phyloP scores from a whole-genome alignment of 2,113 vertebrate species.

The Ctenomys sociabilis region DNA sequence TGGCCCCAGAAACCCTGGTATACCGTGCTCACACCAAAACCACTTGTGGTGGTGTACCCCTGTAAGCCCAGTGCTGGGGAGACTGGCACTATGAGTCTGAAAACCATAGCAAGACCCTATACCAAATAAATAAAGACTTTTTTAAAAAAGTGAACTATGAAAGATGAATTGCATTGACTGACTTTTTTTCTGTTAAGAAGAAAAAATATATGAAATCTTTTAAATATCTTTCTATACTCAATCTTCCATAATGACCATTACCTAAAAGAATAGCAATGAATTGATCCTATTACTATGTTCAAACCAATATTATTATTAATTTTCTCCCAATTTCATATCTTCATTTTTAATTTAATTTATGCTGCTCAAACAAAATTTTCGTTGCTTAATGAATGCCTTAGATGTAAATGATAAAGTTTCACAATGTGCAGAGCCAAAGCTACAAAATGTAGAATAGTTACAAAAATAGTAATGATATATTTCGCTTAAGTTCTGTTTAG shows the following conservation, averaged over 20 bases:
- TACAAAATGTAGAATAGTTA: neutral
- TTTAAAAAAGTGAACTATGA: conserved; percentile 12
- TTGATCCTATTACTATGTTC: neutral
- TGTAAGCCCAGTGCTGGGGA: too few relatives aligned
- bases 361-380: conserved; percentile 12
- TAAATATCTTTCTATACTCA: neutral
- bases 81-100: too few relatives aligned
- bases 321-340: neutral
- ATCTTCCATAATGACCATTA: neutral
- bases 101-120: too few relatives aligned
- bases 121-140: too few relatives aligned
- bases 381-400: neutral
- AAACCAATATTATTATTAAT: neutral
- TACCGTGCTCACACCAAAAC: too few relatives aligned
- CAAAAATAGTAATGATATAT: neutral
- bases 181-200: conserved; percentile 59
- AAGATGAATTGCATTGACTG: neutral
- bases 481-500: neutral
- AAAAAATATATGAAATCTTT: neutral
- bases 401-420: conserved; percentile 29
- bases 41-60: too few relatives aligned
- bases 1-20: too few relatives aligned
- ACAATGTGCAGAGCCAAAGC: neutral
- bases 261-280: neutral
- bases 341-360: conserved; percentile 36